Conservation (phyloP, 2,113 vertebrate genomes). For the Heterocephalus glaber region DNA sequence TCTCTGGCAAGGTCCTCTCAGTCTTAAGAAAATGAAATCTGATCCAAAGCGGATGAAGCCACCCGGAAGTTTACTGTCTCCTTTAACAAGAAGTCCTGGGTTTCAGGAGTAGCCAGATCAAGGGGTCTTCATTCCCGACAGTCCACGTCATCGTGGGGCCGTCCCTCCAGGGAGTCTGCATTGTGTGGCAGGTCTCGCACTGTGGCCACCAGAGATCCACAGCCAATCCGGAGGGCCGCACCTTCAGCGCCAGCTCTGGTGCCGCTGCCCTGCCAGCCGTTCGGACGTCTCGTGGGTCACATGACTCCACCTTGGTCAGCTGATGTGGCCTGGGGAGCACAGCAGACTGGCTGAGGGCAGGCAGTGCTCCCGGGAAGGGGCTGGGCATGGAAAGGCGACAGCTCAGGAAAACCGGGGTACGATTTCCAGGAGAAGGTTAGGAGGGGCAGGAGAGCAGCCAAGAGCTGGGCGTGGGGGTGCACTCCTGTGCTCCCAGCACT, state of each 20-base stretch:
- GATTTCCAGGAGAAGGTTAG: neutral
- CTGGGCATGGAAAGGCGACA: neutral
- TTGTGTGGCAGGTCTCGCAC: neutral
- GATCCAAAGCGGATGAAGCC: neutral
- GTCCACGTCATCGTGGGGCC: neutral
- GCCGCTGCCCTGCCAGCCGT: neutral
- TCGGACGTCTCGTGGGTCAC: neutral
- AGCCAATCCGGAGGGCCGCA: neutral
- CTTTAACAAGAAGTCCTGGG: neutral
- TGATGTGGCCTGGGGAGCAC: neutral
- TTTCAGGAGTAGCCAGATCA: constrained; percentile 22
- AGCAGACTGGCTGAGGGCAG: neutral
- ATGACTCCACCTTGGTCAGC: neutral
- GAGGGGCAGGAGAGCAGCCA: neutral
- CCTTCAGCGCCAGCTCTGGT: neutral
- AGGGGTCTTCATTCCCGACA: neutral
- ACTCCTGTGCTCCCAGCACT: neutral
- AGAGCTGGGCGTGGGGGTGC: neutral
- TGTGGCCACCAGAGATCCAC: neutral
- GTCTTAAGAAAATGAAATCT: neutral
- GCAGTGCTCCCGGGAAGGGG: neutral
- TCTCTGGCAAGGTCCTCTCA: neutral
- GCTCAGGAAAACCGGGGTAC: neutral
- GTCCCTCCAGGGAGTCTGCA: neutral
- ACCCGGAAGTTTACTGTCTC: neutral